Base-by-base conservation (phyloP, 2,113 vertebrate genomes). In the Acrocephalus kingi region DNA sequence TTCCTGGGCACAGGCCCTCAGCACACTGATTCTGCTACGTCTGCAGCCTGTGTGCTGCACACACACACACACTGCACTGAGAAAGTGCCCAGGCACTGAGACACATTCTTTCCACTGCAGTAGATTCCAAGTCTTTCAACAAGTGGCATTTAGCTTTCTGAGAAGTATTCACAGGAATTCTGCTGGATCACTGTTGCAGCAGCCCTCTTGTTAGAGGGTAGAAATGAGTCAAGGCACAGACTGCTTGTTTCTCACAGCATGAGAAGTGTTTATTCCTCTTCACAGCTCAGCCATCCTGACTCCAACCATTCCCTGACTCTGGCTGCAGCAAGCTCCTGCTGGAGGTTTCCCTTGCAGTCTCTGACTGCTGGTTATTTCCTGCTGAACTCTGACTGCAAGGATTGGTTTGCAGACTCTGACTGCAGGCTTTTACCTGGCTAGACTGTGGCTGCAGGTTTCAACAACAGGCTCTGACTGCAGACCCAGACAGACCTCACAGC, bases 1-100 rank as follows among this genome's bases (percentile, higher is more conserved):
- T 7, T 82, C 71, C 61, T 2, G 6, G 24, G 35, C n/a, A 30
- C 51, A 51, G 27, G 17, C 15, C 21, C 55, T 55, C 28, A 21
- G 67, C 9, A 13, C 0, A 0, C 2, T 5, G 28, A 64, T 24
- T n/a, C 45, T 41, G 6, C 67, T 7, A 0, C 7, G 2, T 1
- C 39, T 3, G 31, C 49, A 67, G 7, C 35, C 28, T 9, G 1
- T 27, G 12, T 73, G 74, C 68, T 16, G 13, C 55, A 7, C 21
- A 39, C 3, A 7, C 21, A 39, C 3, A 0, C 1, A 0, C 49
- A 6, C 19, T 2, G 28, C 22, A 25, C 16, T 4, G 12, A 1
- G 14, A 4, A 13, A 19, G n/a, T 22, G 46, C 64, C 51, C 71
- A 33, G 33, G 7, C 25, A 49, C 37, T 19, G 31, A 49, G 5